These are phyloP conservation scores for Ceratina australensis DNA, from an alignment of 1,140 invertebrate genomes.

Conservation along the genomic window DNA sequence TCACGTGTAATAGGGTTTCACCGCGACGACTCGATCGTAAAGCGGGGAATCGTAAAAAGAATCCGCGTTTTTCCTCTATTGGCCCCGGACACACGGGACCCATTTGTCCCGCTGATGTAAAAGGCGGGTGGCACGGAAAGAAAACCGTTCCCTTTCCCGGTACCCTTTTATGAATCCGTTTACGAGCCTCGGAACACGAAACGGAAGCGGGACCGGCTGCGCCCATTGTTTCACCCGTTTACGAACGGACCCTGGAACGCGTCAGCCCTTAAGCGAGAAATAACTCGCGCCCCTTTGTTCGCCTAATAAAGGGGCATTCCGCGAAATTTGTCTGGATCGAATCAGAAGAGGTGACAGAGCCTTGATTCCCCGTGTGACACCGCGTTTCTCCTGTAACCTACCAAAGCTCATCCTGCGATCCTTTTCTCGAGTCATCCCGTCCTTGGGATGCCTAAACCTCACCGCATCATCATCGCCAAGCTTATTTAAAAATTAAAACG, in stretches of 20 bases:
- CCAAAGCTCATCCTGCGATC: too few species aligned
- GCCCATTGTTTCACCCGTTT: slow-evolving; percentile 36
- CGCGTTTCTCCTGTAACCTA: too few species aligned
- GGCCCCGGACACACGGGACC: not conserved
- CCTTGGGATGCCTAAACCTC: too few species aligned
- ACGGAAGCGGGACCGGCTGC: slow-evolving; percentile 28
- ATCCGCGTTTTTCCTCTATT: not conserved
- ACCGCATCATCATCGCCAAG: too few species aligned
- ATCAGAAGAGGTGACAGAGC: too few species aligned
- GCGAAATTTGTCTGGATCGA: too few species aligned
- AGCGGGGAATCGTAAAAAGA: not conserved
- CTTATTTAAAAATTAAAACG: too few species aligned
- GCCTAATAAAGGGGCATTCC: not conserved
- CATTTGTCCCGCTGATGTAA: slow-evolving; percentile 33
- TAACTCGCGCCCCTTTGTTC: not conserved
- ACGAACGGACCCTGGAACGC: not conserved
- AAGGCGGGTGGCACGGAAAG: not conserved
- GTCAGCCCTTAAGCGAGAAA: slow-evolving; percentile 13
- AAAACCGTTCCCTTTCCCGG: not conserved
- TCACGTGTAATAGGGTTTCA: not conserved
- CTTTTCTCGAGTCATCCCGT: too few species aligned
- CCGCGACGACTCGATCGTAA: not conserved
- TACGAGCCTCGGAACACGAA: slow-evolving; percentile 8
- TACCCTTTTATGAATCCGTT: slow-evolving; percentile 39
- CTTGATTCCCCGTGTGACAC: too few species aligned